Evolutionary conservation across 2,888 invertebrate species (phyloP).

Genomic region (Hypomecis atomaria): DNA sequence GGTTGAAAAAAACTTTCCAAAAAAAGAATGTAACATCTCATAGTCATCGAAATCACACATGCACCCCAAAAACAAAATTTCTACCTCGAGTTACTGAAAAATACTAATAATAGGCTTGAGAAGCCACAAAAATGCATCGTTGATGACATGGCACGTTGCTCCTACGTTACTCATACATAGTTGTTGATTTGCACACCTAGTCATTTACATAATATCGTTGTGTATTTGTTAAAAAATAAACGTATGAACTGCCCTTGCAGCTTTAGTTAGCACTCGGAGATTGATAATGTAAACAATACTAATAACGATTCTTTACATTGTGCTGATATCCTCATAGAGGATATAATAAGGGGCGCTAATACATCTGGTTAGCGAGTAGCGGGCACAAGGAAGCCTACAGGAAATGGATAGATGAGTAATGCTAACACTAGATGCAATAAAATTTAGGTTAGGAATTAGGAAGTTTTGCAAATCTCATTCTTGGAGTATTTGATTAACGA

Average conservation of each 20-base stretch:
- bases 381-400: slow-evolving; percentile 50
- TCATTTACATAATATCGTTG: slow-evolving; percentile 16
- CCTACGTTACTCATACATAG: slow-evolving; percentile 5
- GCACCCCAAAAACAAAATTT: too few relatives aligned
- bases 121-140: slow-evolving; percentile 14
- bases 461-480: background rate
- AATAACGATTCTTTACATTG: slow-evolving; percentile 80
- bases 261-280: slow-evolving; percentile 68
- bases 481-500: background rate
- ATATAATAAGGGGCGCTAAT: slow-evolving; percentile 70
- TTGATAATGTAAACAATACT: slow-evolving; percentile 65
- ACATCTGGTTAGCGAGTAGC: slow-evolving; percentile 60
- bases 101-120: slow-evolving; percentile 2
- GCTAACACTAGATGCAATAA: slow-evolving; percentile 31
- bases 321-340: slow-evolving; percentile 66
- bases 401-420: slow-evolving; percentile 39
- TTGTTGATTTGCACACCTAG: slow-evolving; percentile 14
- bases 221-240: slow-evolving; percentile 45
- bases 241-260: slow-evolving; percentile 68
- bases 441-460: background rate
- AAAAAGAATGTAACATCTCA: too few relatives aligned
- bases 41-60: too few relatives aligned
- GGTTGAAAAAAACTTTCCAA: too few relatives aligned
- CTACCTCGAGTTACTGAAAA: too few relatives aligned
- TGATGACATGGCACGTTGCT: background rate